A percentile compares a stretch with the other conserved stretches of the same genome.
Evolutionary conservation across 2,797 vertebrate genomes (phyloP).

Genomic region (Notolepis coatsorum): DNA sequence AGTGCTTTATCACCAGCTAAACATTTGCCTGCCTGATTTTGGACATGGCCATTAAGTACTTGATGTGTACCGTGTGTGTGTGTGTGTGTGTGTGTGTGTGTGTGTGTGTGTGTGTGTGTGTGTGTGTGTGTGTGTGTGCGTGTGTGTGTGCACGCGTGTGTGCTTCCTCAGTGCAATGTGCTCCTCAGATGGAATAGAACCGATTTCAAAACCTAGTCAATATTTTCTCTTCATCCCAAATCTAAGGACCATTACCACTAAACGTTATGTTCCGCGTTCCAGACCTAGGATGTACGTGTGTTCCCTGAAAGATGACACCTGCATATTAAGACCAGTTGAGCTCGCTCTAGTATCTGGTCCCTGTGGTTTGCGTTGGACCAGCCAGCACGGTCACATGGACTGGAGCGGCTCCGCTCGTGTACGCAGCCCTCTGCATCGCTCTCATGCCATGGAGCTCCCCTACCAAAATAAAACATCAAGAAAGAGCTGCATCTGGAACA

Average conservation of each 20-base stretch:
- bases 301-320: slow-evolving; percentile 53
- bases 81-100: slow-evolving; percentile 32
- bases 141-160: too few species aligned
- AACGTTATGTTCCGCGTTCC: slow-evolving; percentile 8
- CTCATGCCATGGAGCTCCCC: slow-evolving; percentile 67
- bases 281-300: neutral
- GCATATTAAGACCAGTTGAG: slow-evolving; percentile 36
- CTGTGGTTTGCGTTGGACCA: slow-evolving; percentile 35
- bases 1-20: slow-evolving; percentile 48
- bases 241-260: neutral
- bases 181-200: slow-evolving; percentile 46
- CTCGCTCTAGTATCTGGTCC: slow-evolving; percentile 18
- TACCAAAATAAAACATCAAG: slow-evolving; percentile 77
- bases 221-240: slow-evolving; percentile 17
- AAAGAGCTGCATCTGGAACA: slow-evolving; percentile 85
- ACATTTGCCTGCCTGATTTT: neutral
- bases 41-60: slow-evolving; percentile 50
- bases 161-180: slow-evolving; percentile 8
- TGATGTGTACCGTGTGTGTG: slow-evolving; percentile 1
- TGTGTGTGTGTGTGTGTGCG: slow-evolving; percentile 11
- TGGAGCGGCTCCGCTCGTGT: slow-evolving; percentile 34
- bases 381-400: slow-evolving; percentile 44
- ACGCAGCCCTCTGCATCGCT: slow-evolving; percentile 37
- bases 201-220: slow-evolving; percentile 33
- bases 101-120: slow-evolving; percentile 14